A percentile compares a stretch with the other conserved stretches of the same genome.
phyloP scores from a whole-genome alignment of 2,797 vertebrate genomes.

The Hoplostethus atlanticus region DNA sequence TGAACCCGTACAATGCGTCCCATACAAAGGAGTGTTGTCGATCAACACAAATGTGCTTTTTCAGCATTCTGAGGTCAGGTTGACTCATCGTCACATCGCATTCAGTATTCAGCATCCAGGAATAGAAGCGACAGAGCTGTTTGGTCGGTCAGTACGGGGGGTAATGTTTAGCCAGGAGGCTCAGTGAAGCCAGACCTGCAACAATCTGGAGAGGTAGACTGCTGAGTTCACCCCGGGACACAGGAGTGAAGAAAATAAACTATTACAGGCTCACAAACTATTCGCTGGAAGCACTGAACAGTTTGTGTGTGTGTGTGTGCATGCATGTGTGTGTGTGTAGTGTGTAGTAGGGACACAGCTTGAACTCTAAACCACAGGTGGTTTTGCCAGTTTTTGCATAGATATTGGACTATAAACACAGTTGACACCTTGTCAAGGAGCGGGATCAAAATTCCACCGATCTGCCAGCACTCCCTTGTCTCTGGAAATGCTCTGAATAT shows the following conservation, averaged over 20 bases:
- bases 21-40: not conserved
- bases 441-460: slow-evolving; percentile 7
- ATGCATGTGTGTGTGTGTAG: slow-evolving; percentile 14
- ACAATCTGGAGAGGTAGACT: slow-evolving; percentile 46
- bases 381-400: slow-evolving; percentile 42
- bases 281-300: slow-evolving; percentile 46
- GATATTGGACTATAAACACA: slow-evolving; percentile 63
- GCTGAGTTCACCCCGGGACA: slow-evolving; percentile 67
- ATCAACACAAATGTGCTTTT: slow-evolving; percentile 13
- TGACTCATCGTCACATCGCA: slow-evolving; percentile 29
- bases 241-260: slow-evolving; percentile 68
- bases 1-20: not conserved
- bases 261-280: slow-evolving; percentile 59
- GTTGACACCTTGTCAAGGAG: slow-evolving; percentile 62
- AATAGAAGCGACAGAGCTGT: slow-evolving; percentile 35
- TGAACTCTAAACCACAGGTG: slow-evolving; percentile 43
- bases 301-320: slow-evolving; percentile 12
- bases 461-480: slow-evolving; percentile 33
- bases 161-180: slow-evolving; percentile 54
- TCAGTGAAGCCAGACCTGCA: slow-evolving; percentile 38
- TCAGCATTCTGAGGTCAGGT: slow-evolving; percentile 8
- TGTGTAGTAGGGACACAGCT: slow-evolving; percentile 56
- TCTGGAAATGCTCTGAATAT: slow-evolving; percentile 18
- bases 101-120: slow-evolving; percentile 28
- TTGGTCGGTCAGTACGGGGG: slow-evolving; percentile 41